Evolutionary conservation across 2,888 invertebrate species (phyloP).

Genomic region (Poecilobothrus nobilitatus): DNA sequence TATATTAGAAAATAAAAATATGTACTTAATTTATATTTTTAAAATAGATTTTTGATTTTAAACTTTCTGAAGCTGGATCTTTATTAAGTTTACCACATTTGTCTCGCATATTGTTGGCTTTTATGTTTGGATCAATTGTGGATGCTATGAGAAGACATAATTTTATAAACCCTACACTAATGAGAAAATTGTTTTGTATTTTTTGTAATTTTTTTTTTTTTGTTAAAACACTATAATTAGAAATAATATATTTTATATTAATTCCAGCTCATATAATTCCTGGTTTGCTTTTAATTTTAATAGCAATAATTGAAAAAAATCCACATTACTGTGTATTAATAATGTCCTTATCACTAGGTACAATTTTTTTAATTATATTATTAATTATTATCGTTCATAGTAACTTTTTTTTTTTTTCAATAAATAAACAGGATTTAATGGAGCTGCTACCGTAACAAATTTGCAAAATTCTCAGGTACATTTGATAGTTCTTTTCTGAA

Average conservation of each 20-base stretch:
- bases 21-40: not conserved
- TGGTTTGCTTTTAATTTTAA: slow-evolving; percentile 47
- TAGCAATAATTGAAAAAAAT: slow-evolving; percentile 56
- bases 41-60: slow-evolving; percentile 54
- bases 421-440: slow-evolving; percentile 46
- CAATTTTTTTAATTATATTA: too few species aligned
- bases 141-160: slow-evolving; percentile 51
- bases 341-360: slow-evolving; percentile 56
- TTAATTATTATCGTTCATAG: too few species aligned
- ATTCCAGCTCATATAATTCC: slow-evolving; percentile 51
- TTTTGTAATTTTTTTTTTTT: slow-evolving; percentile 54
- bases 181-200: slow-evolving; percentile 57
- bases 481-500: too few species aligned
- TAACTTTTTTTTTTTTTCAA: too few species aligned
- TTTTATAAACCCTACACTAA: slow-evolving; percentile 47
- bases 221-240: not conserved
- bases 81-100: slow-evolving; percentile 63
- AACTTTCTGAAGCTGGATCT: slow-evolving; percentile 60
- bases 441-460: slow-evolving; percentile 54
- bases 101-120: slow-evolving; percentile 58
- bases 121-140: slow-evolving; percentile 61
- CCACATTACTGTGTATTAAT: slow-evolving; percentile 54
- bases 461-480: slow-evolving; percentile 51
- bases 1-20: not conserved
- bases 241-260: slow-evolving; percentile 12